A percentile compares a stretch with the other conserved stretches of the same genome.
These are phyloP conservation scores for Paraescarpia echinospica DNA, from an alignment of 1,140 invertebrate species.

Conservation along the genomic window DNA sequence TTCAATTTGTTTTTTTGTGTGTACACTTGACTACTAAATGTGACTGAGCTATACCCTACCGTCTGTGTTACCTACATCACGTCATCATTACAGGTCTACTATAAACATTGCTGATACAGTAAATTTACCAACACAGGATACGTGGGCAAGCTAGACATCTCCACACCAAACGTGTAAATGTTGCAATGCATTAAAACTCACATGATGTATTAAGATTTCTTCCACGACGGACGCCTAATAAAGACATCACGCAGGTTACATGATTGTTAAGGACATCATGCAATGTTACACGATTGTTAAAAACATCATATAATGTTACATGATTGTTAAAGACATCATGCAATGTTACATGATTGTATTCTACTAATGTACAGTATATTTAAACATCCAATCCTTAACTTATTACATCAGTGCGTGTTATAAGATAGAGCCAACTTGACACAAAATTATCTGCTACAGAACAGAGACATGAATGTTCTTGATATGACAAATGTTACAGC, in stretches of 20 bases:
- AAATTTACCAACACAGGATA: neutral
- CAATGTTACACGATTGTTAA: neutral
- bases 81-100: neutral
- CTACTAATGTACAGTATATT: conserved; percentile 1
- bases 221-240: neutral
- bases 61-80: neutral
- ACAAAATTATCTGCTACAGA: too few species aligned
- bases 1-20: too few species aligned
- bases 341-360: neutral
- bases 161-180: neutral
- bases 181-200: neutral
- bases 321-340: too few species aligned
- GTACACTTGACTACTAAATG: neutral
- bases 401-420: neutral
- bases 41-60: neutral
- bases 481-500: too few species aligned
- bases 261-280: too few species aligned
- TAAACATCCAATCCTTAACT: neutral
- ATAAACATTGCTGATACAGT: neutral
- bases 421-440: neutral
- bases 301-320: too few species aligned
- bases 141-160: neutral
- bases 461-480: too few species aligned
- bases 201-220: neutral
- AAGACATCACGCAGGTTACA: too few species aligned